These are phyloP conservation scores for Natrix natrix DNA, from an alignment of 2,797 vertebrate species.

Conservation along the genomic window DNA sequence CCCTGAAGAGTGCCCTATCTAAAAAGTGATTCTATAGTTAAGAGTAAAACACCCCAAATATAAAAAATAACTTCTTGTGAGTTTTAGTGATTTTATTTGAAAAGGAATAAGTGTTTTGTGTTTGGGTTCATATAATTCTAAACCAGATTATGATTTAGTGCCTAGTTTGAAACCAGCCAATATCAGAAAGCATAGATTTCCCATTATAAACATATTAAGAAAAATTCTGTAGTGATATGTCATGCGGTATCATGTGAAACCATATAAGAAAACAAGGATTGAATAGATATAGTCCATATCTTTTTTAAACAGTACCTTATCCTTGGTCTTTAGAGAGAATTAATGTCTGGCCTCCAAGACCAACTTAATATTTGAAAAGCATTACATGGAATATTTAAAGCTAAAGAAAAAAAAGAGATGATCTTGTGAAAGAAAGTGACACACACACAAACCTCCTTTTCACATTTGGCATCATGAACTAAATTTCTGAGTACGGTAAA, in stretches of 20 bases:
- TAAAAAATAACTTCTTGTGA: background rate
- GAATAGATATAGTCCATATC: background rate
- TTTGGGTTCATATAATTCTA: background rate
- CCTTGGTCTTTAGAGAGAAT: background rate
- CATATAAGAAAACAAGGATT: background rate
- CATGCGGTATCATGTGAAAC: background rate
- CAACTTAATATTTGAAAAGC: background rate
- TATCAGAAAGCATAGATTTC: background rate
- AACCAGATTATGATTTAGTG: background rate
- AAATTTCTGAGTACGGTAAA: background rate
- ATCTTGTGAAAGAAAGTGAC: constrained; percentile 1
- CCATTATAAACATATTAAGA: background rate
- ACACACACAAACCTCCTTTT: background rate
- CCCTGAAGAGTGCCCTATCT: background rate
- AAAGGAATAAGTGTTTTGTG: background rate
- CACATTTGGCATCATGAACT: background rate
- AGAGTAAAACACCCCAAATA: background rate
- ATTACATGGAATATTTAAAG: constrained; percentile 13
- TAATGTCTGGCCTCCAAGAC: background rate
- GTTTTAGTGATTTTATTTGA: background rate
- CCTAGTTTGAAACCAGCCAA: background rate
- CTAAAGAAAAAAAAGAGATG: background rate
- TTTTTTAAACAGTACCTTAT: background rate
- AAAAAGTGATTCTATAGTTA: background rate
- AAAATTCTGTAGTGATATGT: background rate